These are phyloP conservation scores for Rhipidura dahli DNA, from an alignment of 2,113 vertebrate species.

Conservation along the genomic window DNA sequence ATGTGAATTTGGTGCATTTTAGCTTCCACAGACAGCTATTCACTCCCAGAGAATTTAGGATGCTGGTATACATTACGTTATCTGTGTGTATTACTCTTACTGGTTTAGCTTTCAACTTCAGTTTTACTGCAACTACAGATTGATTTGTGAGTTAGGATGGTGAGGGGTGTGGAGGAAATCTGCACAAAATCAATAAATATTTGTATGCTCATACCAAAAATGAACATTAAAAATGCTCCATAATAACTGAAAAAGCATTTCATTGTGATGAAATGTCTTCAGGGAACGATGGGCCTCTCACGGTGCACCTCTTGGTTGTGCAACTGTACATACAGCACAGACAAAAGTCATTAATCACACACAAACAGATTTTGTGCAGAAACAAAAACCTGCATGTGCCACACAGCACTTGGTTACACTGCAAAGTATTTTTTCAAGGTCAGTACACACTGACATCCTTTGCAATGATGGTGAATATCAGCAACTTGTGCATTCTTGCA, in stretches of 20 bases:
- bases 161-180: background rate
- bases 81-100: background rate
- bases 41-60: background rate
- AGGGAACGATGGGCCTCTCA: background rate
- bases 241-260: background rate
- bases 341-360: slow-evolving; percentile 30
- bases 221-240: background rate
- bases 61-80: background rate
- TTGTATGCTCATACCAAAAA: background rate
- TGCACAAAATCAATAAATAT: background rate
- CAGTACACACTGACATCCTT: background rate
- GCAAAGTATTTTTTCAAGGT: background rate
- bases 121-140: background rate
- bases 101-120: background rate
- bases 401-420: background rate
- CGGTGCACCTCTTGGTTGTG: background rate
- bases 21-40: background rate
- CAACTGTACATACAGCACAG: background rate
- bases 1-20: slow-evolving; percentile 45
- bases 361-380: background rate
- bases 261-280: background rate
- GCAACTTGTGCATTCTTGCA: background rate
- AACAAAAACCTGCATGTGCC: background rate
- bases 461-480: background rate
- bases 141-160: background rate